Base-by-base conservation (phyloP, 1,140 invertebrate genomes). In the Gryon sp. region DNA sequence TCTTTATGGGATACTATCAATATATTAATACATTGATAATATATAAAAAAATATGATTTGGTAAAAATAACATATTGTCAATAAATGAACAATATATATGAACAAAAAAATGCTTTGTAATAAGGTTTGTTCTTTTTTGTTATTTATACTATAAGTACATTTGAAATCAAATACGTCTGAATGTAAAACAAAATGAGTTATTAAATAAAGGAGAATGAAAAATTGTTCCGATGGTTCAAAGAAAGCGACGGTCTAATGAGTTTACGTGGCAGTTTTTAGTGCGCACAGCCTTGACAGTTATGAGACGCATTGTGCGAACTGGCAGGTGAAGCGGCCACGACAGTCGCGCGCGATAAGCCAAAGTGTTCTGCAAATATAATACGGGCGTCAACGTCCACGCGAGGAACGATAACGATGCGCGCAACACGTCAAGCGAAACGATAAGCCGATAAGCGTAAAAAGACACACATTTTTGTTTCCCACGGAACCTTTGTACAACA, bases 361-460 rank as follows among this genome's bases (percentile, higher is more conserved):
- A 52, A 62, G 69, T 36, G 45, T 74, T 55, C 63, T 46, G 45
- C 36, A 73, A 76, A 83, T 83, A 82, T 72, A 83, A 81, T 81
- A 81, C 38, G 43, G 53, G 63, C 48, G 74, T 69, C 65, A 79
- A 75, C 36, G 73, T 70, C 50, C 52, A 66, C 14, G 48, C 59
- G 78, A 82, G 76, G n/a, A 78, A 80, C 63, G 73, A 69, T 72
- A 77, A 46, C 74, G 60, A 77, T 69, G 82, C 77, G n/a, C n/a
- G 76, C 59, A 50, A 15, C 41, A 45, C 65, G 36, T 74, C 80
- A 80, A 77, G 72, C 80, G 81, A 74, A 41, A 65, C 19, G 82
- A 83, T 83, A 82, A 82, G 62, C 46, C 38, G 82, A 84, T 83
- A 82, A 79, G 48, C 46, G 48, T 46, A 62, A 76, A 68, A 60